Evolutionary conservation across 2,113 vertebrate genomes (phyloP).

Genomic region (Cepphus grylle): DNA sequence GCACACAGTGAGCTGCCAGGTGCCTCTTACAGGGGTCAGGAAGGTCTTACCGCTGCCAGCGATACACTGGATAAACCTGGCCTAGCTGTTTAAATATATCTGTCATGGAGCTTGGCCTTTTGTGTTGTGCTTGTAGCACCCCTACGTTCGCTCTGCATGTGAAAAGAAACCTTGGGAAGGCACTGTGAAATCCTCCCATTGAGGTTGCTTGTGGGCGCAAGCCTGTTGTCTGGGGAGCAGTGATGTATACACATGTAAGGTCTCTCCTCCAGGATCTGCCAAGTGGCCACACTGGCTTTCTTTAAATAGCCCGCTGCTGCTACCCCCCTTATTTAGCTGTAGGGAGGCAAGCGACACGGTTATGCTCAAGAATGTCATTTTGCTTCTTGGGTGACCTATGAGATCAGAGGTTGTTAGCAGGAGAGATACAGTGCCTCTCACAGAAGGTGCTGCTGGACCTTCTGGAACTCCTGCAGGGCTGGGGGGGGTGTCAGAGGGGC

Average conservation of each 20-base stretch:
- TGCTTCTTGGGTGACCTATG: conserved; percentile 52
- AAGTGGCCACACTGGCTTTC: background rate
- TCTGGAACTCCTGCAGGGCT: background rate
- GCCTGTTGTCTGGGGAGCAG: background rate
- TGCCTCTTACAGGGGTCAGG: background rate
- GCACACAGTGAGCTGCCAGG: background rate
- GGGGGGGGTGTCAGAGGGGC: background rate
- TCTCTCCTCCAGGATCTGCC: background rate
- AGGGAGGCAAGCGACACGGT: background rate
- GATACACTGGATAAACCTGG: background rate
- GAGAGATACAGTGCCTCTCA: background rate
- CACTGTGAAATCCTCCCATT: background rate
- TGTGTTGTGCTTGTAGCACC: background rate
- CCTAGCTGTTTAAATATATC: background rate
- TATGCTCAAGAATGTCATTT: conserved; percentile 41
- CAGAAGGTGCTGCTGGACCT: background rate
- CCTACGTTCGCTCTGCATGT: background rate
- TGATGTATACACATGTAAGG: background rate
- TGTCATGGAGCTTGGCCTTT: background rate
- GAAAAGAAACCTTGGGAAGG: background rate
- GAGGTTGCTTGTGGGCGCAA: background rate
- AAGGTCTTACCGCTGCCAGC: background rate
- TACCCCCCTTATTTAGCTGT: conserved; percentile 14
- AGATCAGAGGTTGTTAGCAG: conserved; percentile 25
- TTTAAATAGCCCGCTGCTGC: background rate